These are phyloP conservation scores for Monarcha castaneiventris DNA, from an alignment of 2,113 vertebrate species.

Conservation along the genomic window DNA sequence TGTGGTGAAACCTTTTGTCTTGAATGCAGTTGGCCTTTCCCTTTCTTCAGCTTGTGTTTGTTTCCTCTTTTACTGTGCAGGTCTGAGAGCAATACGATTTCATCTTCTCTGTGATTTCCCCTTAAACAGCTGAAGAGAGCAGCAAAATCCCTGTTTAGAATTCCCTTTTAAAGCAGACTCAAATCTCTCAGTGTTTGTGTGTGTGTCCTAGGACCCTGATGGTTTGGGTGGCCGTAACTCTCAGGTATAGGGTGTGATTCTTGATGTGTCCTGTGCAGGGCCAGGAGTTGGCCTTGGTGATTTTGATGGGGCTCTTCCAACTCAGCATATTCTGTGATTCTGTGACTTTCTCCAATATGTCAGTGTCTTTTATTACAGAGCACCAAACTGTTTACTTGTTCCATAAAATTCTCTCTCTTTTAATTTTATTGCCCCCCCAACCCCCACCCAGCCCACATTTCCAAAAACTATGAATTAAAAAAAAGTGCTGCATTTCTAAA, in stretches of 20 bases:
- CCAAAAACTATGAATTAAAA: not conserved
- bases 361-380: not conserved
- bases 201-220: not conserved
- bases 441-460: accelerated
- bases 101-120: not conserved
- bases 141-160: not conserved
- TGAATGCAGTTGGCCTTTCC: not conserved
- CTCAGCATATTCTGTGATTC: not conserved
- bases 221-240: not conserved
- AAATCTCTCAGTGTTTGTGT: not conserved
- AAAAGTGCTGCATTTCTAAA: not conserved
- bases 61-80: not conserved
- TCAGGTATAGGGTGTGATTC: no score
- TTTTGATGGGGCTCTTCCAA: not conserved
- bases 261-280: not conserved
- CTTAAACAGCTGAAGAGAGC: not conserved
- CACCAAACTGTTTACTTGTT: not conserved
- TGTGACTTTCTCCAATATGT: not conserved
- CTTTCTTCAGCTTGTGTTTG: not conserved
- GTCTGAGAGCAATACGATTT: not conserved
- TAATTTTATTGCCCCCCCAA: accelerated
- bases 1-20: not conserved
- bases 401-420: not conserved
- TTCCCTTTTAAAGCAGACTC: not conserved
- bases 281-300: not conserved